A percentile compares a stretch with the other conserved stretches of the same genome.
Evolutionary conservation across 2,113 vertebrate species (phyloP).

Genomic region (Pimephales promelas): DNA sequence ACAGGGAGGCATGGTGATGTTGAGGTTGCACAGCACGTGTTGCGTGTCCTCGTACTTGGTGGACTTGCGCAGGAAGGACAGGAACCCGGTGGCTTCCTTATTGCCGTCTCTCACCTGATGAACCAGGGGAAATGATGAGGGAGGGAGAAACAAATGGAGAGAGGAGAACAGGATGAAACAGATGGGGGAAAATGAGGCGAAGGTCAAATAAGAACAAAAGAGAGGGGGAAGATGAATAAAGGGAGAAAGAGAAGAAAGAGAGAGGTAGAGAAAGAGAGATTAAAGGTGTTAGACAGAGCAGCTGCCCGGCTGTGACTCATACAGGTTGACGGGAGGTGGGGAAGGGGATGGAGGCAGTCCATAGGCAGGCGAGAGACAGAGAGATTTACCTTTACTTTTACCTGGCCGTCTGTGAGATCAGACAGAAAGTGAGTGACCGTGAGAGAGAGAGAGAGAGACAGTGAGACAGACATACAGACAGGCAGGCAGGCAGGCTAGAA

Average conservation of each 20-base stretch:
- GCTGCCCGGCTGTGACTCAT: slow-evolving; percentile 52
- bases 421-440: slow-evolving; percentile 79
- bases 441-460: slow-evolving; percentile 83
- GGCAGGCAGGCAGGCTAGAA: slow-evolving; percentile 76
- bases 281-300: slow-evolving; percentile 63
- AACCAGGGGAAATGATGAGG: slow-evolving; percentile 27
- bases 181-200: slow-evolving; percentile 1
- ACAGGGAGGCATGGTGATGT: slow-evolving; percentile 92
- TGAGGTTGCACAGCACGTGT: slow-evolving; percentile 94
- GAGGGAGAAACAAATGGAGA: slow-evolving; percentile 20
- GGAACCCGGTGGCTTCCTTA: slow-evolving; percentile 87
- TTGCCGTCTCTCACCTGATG: slow-evolving; percentile 91
- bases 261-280: slow-evolving; percentile 23
- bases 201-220: slow-evolving; percentile 18
- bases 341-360: slow-evolving; percentile 79
- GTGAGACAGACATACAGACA: slow-evolving; percentile 80
- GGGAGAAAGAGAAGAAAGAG: slow-evolving; percentile 12
- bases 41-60: slow-evolving; percentile 95
- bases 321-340: slow-evolving; percentile 69
- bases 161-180: not conserved
- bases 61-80: slow-evolving; percentile 92
- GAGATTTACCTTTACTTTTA: slow-evolving; percentile 83
- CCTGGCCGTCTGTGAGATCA: slow-evolving; percentile 84
- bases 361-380: slow-evolving; percentile 77
- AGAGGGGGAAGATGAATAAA: slow-evolving; percentile 21